These are phyloP conservation scores for Ptilorrhoa leucosticta DNA, from an alignment of 2,113 vertebrate genomes.

Conservation along the genomic window DNA sequence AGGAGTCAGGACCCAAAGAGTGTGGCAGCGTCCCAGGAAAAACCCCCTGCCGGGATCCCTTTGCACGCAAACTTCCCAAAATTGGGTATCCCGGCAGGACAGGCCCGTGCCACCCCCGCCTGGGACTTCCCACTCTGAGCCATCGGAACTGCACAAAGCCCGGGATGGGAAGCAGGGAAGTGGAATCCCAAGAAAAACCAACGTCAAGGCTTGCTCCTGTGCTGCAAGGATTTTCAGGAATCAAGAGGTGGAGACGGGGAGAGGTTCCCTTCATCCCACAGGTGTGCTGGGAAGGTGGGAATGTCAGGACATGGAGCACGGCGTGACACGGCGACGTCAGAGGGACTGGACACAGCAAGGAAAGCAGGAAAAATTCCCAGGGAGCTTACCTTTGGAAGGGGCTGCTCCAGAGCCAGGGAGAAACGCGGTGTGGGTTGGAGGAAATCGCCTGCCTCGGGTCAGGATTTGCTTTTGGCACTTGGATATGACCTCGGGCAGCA, in stretches of 20 bases:
- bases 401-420: background rate
- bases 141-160: background rate
- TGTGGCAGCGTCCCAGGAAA: background rate
- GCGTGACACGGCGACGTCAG: background rate
- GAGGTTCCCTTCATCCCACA: background rate
- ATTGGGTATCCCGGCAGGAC: background rate
- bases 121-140: background rate
- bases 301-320: fast-evolving
- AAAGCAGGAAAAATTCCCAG: background rate
- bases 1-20: background rate
- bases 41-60: fast-evolving
- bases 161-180: background rate
- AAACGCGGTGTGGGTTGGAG: fast-evolving
- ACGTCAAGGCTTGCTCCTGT: background rate
- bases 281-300: background rate
- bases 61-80: background rate
- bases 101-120: background rate
- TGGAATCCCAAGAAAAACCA: background rate
- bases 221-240: background rate
- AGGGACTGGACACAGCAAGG: background rate
- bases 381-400: background rate
- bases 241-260: background rate
- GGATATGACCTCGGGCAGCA: background rate
- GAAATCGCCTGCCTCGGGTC: background rate
- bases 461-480: background rate